phyloP scores from a whole-genome alignment of 2,888 invertebrate genomes.

The Eilema griseolum region DNA sequence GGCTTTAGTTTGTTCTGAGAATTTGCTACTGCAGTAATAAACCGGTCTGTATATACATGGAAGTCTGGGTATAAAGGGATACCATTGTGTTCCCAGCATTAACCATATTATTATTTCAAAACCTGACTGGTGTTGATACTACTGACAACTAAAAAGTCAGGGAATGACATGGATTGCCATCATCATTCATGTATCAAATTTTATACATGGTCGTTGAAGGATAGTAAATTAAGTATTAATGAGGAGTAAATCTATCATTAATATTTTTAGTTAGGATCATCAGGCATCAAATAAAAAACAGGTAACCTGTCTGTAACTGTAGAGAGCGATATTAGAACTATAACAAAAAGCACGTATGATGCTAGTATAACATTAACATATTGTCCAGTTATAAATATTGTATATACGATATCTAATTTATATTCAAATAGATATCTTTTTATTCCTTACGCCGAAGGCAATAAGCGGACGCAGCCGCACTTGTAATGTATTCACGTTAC shows the following conservation, averaged over 20 bases:
- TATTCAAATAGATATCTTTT: constrained; percentile 52
- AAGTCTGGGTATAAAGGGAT: background rate
- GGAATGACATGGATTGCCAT: no score
- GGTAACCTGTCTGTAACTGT: background rate
- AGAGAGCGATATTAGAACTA: no score
- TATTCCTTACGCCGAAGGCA: constrained; percentile 30
- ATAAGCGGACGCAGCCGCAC: constrained; percentile 28
- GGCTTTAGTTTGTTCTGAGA: background rate
- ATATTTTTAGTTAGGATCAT: background rate
- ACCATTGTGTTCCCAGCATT: background rate
- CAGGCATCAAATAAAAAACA: no score
- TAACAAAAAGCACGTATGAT: background rate
- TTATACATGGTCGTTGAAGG: no score
- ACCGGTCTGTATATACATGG: background rate
- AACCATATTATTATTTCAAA: background rate
- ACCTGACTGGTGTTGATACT: no score
- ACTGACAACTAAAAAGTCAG: background rate
- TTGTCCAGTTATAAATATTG: constrained; percentile 38
- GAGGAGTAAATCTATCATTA: background rate
- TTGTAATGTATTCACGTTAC: background rate
- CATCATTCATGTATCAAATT: no score
- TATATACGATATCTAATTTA: constrained; percentile 49
- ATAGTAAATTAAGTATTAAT: background rate
- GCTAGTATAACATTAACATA: constrained; percentile 16
- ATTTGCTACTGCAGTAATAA: background rate